A percentile compares a stretch with the other conserved stretches of the same genome.
These are phyloP conservation scores for Poicephalus gulielmi DNA, from an alignment of 2,113 vertebrate species.

Conservation along the genomic window DNA sequence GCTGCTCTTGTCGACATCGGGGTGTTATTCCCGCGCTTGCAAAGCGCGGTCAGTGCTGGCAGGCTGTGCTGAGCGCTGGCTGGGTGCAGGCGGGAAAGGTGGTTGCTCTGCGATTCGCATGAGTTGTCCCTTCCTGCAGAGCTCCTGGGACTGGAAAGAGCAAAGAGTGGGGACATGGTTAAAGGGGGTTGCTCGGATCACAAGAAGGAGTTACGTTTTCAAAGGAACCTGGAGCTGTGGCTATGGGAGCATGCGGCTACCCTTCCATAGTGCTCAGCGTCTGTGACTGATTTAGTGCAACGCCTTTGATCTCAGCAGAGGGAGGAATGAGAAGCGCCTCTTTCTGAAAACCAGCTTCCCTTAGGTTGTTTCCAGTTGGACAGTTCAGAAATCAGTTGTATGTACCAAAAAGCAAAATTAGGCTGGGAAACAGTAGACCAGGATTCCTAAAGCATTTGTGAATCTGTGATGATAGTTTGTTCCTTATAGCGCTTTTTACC, in stretches of 20 bases:
- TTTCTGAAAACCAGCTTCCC: neutral
- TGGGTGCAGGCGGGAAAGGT: neutral
- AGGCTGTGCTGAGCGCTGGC: neutral
- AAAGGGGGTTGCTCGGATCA: neutral
- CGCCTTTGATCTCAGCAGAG: neutral
- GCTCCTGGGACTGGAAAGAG: neutral
- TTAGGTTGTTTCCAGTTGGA: neutral
- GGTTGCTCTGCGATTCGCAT: neutral
- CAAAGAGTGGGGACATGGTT: neutral
- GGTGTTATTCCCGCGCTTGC: neutral
- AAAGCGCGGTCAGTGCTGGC: neutral
- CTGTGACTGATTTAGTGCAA: neutral
- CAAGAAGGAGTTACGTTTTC: neutral
- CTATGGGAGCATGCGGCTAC: neutral
- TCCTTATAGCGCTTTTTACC: neutral
- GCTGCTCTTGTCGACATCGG: neutral
- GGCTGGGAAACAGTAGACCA: neutral
- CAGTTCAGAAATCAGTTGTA: neutral
- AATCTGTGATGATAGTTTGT: neutral
- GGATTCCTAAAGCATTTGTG: neutral
- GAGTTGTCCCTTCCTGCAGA: neutral
- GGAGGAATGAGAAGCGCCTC: neutral
- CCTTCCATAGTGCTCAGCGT: neutral
- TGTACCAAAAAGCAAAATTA: conserved; percentile 7
- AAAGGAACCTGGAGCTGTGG: neutral